Evolutionary conservation across 2,888 invertebrate genomes (phyloP).

Genomic region (Malthinus flaveolus): DNA sequence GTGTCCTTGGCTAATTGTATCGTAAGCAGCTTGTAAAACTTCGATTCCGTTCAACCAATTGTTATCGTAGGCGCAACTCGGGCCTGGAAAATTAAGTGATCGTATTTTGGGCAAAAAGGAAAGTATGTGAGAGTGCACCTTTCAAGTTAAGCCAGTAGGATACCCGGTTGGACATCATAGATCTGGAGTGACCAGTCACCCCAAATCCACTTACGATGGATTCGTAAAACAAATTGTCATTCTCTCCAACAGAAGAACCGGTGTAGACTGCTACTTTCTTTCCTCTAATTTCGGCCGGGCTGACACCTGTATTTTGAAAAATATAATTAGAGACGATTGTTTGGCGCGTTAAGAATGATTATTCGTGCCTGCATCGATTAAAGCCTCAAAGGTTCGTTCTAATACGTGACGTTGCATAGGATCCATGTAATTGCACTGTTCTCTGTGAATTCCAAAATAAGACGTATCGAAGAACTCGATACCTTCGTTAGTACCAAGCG

Average conservation of each 20-base stretch:
- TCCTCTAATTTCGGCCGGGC: conserved; percentile 52
- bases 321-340: no score
- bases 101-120: background rate
- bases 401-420: conserved; percentile 54
- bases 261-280: conserved; percentile 53
- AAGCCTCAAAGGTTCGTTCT: conserved; percentile 55
- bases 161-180: conserved; percentile 95
- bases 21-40: conserved; percentile 69
- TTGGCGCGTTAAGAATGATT: no score
- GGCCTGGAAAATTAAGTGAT: conserved; percentile 48
- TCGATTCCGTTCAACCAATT: conserved; percentile 69
- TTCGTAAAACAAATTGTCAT: conserved; percentile 58
- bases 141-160: conserved; percentile 89
- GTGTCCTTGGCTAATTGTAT: conserved; percentile 79
- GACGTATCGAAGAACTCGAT: conserved; percentile 53
- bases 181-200: conserved; percentile 76
- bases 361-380: conserved; percentile 55
- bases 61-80: conserved; percentile 64
- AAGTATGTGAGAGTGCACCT: conserved; percentile 55
- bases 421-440: conserved; percentile 55
- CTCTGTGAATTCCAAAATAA: conserved; percentile 57
- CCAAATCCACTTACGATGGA: conserved; percentile 63
- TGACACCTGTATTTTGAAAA: conserved; percentile 46
- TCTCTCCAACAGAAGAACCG: conserved; percentile 55
- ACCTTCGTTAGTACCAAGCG: conserved; percentile 48